These are phyloP conservation scores for Rhorus exstirpatorius DNA, from an alignment of 2,888 invertebrate genomes.

Conservation along the genomic window DNA sequence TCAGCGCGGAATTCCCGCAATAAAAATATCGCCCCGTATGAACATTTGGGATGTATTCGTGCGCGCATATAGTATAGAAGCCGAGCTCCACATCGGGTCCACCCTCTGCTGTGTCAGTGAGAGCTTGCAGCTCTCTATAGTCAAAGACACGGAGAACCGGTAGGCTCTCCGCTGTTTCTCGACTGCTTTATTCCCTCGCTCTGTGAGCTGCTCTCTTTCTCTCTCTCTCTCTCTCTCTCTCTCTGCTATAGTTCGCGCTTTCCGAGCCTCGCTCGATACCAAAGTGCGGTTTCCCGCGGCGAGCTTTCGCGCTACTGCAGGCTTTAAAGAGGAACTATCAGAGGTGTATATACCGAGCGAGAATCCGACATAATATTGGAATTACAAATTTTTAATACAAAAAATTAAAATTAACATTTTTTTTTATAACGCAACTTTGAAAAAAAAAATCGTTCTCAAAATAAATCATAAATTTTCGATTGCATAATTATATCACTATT, in stretches of 20 bases:
- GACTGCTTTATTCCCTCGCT: too few relatives aligned
- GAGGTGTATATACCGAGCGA: conserved; percentile 69
- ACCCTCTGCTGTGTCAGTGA: conserved; percentile 73
- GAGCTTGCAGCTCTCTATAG: conserved; percentile 64
- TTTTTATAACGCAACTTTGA: too few relatives aligned
- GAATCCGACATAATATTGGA: too few relatives aligned
- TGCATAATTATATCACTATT: too few relatives aligned
- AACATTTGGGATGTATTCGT: background rate
- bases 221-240: conserved; percentile 28
- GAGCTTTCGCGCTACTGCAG: conserved; percentile 83
- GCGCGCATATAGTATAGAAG: conserved; percentile 19
- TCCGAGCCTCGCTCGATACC: conserved; percentile 83
- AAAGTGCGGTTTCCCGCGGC: conserved; percentile 83
- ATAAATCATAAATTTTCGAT: too few relatives aligned
- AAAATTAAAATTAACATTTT: too few relatives aligned
- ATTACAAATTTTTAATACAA: too few relatives aligned
- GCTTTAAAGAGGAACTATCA: conserved; percentile 84
- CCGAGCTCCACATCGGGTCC: conserved; percentile 71
- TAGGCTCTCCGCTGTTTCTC: too few relatives aligned
- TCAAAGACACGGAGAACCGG: conserved; percentile 51
- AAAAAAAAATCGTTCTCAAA: too few relatives aligned
- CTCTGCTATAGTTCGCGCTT: conserved; percentile 70
- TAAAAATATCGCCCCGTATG: background rate
- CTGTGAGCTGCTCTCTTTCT: conserved; percentile 43
- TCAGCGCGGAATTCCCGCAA: too few relatives aligned